Percentiles rank a stretch among this genome's conserved stretches.
Evolutionary conservation across 2,113 vertebrate species (phyloP).

Genomic region (Lipophrys pholis): DNA sequence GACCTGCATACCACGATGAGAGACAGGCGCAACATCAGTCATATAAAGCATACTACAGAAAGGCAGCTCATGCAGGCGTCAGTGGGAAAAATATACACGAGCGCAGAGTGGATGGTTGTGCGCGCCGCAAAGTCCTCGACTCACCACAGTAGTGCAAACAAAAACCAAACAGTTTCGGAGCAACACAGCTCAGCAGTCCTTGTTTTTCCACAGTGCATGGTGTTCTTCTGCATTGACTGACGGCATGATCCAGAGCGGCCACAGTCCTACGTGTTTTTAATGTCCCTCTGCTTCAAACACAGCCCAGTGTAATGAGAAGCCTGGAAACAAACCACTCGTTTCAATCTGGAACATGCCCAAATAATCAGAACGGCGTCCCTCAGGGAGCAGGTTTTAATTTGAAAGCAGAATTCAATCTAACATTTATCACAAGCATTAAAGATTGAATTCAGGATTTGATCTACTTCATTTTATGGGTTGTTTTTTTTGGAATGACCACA

Average conservation of each 20-base stretch:
- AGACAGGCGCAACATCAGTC: constrained; percentile 25
- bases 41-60: neutral
- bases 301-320: too few species aligned
- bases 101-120: neutral
- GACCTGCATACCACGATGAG: constrained; percentile 4
- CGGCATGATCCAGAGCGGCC: too few species aligned
- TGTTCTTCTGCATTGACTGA: too few species aligned
- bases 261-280: too few species aligned
- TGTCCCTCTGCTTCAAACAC: too few species aligned
- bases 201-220: neutral
- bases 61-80: neutral
- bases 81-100: neutral
- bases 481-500: too few species aligned
- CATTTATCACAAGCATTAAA: neutral
- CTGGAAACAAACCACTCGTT: too few species aligned
- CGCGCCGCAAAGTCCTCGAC: constrained; percentile 1
- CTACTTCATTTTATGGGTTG: too few species aligned
- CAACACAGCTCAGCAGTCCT: neutral
- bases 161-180: neutral
- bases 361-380: too few species aligned
- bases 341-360: too few species aligned
- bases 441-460: neutral
- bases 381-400: neutral
- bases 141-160: neutral
- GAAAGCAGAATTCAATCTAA: constrained; percentile 8